Conservation (phyloP, 23 tunicate species). For the Ciona savignyi region DNA sequence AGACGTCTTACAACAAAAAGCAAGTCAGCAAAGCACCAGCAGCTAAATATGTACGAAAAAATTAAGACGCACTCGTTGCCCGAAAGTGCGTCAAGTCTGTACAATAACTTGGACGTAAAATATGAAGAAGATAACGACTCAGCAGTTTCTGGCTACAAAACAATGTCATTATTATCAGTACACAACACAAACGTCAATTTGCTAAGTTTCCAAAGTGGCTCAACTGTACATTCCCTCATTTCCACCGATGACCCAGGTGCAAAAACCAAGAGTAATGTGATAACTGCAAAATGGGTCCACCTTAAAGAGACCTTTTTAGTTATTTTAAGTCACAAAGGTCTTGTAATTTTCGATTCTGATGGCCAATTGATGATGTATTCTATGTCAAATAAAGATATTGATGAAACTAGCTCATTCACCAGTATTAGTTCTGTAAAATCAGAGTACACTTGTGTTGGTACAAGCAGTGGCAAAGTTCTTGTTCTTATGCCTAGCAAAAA, state of each 20-base stretch:
- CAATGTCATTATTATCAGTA: background rate
- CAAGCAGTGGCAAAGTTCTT: constrained; percentile 9
- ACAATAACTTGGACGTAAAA: constrained; percentile 49
- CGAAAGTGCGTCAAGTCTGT: constrained; percentile 58
- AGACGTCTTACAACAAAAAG: constrained; percentile 26
- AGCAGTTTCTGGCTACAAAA: background rate
- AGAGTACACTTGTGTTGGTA: constrained; percentile 22
- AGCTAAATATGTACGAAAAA: constrained; percentile 34
- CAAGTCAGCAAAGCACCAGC: background rate
- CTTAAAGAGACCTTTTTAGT: background rate
- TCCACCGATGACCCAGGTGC: background rate
- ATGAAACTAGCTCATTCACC: background rate
- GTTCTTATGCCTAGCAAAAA: constrained; percentile 9
- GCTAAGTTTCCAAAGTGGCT: background rate
- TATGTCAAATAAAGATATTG: background rate
- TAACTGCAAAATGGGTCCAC: background rate
- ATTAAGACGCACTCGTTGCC: constrained; percentile 14
- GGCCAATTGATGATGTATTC: background rate
- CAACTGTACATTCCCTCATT: background rate
- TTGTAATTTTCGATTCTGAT: background rate
- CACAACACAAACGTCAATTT: background rate
- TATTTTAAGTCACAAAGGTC: background rate
- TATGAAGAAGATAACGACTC: constrained; percentile 11
- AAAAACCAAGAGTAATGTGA: background rate
- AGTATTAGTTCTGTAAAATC: background rate